A percentile compares a stretch with the other conserved stretches of the same genome.
Conservation (phyloP, 1,140 invertebrate species). For the Hyles euphorbiae region DNA sequence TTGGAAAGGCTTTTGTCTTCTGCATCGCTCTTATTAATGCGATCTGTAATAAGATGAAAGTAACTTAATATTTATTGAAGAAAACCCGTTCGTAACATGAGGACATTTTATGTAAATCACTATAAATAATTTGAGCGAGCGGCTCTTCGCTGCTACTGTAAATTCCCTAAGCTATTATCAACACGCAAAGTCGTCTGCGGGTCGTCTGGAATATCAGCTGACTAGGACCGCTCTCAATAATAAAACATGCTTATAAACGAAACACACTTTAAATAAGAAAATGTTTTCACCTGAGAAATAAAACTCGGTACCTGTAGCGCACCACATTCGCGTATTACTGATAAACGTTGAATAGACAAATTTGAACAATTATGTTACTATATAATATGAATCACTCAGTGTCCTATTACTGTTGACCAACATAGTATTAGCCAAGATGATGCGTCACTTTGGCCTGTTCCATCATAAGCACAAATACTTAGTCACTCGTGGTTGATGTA, state of each 20-base stretch:
- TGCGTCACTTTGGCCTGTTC: slow-evolving; percentile 35
- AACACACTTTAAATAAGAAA: no score
- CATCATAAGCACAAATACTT: slow-evolving; percentile 21
- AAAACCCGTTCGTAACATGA: neutral
- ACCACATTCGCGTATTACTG: no score
- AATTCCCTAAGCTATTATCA: slow-evolving; percentile 17
- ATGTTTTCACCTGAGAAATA: neutral
- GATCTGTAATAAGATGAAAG: slow-evolving; percentile 51
- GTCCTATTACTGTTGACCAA: slow-evolving; percentile 49
- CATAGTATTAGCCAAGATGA: slow-evolving; percentile 34
- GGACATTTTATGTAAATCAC: slow-evolving; percentile 2
- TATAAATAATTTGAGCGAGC: slow-evolving; percentile 5
- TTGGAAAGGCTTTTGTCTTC: slow-evolving; percentile 70
- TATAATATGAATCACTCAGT: slow-evolving; percentile 37
- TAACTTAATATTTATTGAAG: slow-evolving; percentile 10
- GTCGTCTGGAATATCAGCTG: slow-evolving; percentile 21
- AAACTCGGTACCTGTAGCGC: no score
- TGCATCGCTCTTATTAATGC: slow-evolving; percentile 59
- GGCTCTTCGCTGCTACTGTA: slow-evolving; percentile 6
- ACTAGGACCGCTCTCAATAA: neutral
- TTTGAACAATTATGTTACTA: slow-evolving; percentile 3
- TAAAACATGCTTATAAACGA: no score
- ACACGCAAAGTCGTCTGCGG: slow-evolving; percentile 26
- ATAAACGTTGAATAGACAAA: neutral
- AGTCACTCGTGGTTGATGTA: slow-evolving; percentile 21